Percentiles rank a stretch among this genome's conserved stretches.
phyloP scores from a whole-genome alignment of 2,113 vertebrate genomes.

The Cettia cetti region DNA sequence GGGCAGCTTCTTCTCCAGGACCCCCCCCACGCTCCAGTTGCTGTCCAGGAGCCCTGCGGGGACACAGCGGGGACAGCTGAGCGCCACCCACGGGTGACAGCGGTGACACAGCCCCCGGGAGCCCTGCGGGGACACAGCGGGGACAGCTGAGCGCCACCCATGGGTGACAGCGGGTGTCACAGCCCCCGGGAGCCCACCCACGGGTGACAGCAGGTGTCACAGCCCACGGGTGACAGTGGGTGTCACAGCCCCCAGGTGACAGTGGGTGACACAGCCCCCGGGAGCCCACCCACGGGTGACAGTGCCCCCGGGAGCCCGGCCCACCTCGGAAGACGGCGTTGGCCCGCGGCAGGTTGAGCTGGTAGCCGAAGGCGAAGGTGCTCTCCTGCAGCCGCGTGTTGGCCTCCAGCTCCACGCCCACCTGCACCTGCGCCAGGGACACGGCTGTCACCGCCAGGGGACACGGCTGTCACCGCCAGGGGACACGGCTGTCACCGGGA shows the following conservation, averaged over 20 bases:
- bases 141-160: no score
- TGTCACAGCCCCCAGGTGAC: rapidly evolving
- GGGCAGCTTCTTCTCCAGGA: conserved; percentile 90
- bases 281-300: no score
- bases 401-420: conserved; percentile 96
- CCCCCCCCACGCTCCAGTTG: conserved; percentile 91
- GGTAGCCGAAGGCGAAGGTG: conserved; percentile 92
- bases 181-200: no score
- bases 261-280: rapidly evolving
- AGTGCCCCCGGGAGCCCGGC: rapidly evolving
- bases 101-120: rapidly evolving
- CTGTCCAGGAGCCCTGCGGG: conserved; percentile 90
- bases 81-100: rapidly evolving
- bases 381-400: conserved; percentile 94
- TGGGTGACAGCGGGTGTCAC: rapidly evolving
- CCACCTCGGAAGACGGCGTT: conserved; percentile 92
- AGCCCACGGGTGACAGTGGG: rapidly evolving
- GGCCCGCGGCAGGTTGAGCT: conserved; percentile 88
- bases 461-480: rapidly evolving
- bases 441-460: no score
- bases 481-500: background rate
- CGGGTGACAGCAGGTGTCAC: no score
- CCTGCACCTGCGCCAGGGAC: conserved; percentile 89
- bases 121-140: no score
- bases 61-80: background rate